Evolutionary conservation across 2,888 invertebrate genomes (phyloP), one percentile per base, ranked within the genome.

Genomic region (Teinopalpus imperialis): DNA sequence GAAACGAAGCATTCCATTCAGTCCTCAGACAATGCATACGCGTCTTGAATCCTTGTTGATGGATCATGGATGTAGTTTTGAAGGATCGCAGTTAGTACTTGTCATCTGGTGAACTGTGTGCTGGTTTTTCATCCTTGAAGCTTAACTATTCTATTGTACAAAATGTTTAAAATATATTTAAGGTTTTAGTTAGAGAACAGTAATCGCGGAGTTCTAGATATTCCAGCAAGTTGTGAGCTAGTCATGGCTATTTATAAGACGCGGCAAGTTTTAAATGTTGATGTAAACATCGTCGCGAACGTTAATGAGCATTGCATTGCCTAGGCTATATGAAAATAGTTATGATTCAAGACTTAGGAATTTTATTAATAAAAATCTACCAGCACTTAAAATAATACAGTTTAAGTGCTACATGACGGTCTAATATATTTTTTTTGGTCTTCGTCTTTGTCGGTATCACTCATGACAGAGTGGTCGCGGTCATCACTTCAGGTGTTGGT

Each of bases 241-340:
- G 51, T 54, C 56, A 56, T 48, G 49, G 51, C 53, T 74, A 72
- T 74, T 67, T 69, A 68, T 69, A 70, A 47, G 56, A 53, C 53
- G 50, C 40, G 30, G 62, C 65, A 59, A 59, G 59, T 65, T 64
- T 62, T 61, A 54, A 59, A 57, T 53, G 51, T 59, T 49, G 52
- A 57, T 61, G 54, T 58, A 51, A 50, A 51, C 56, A 48, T 23
- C 32, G 16, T 10, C 23, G 24, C 20, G 9, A 30, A 30, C 46
- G 24, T 46, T 46, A 41, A 46, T 46, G 35, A 32, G 24, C 29
- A 35, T 46, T 29, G 18, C 30, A 35, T 23, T 32, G 34, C 32
- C n/a, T 20, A 24, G 32, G 35, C 35, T 41, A 21, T 40, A 20
- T 29, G 46, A 41, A 46, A 46, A 46, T 46, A 46, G 5, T 35